These are phyloP conservation scores for Lasioglossum malachurum DNA, from an alignment of 2,888 invertebrate genomes.

Conservation along the genomic window DNA sequence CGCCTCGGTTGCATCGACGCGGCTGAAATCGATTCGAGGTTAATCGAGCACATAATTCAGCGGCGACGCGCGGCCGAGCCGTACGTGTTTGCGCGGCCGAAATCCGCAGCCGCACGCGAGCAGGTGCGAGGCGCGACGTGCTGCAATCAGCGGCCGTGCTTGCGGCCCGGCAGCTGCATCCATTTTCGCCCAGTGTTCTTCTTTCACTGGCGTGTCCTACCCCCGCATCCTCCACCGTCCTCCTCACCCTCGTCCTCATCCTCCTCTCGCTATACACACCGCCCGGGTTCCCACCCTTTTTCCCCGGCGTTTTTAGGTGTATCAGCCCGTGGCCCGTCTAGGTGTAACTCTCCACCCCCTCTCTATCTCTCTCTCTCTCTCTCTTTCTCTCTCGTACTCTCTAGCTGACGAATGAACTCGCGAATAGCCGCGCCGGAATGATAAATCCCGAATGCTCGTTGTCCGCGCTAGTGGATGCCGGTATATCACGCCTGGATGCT, in stretches of 20 bases:
- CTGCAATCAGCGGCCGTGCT: slow-evolving; percentile 54
- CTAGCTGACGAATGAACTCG: slow-evolving; percentile 54
- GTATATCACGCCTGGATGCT: slow-evolving; percentile 6
- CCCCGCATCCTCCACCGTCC: background rate
- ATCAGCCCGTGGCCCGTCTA: slow-evolving; percentile 11
- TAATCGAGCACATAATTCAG: slow-evolving; percentile 72
- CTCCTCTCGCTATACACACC: background rate
- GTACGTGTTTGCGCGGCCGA: slow-evolving; percentile 52
- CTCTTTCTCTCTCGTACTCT: background rate
- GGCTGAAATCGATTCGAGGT: slow-evolving; percentile 68
- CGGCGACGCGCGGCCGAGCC: slow-evolving; percentile 34
- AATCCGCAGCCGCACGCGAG: slow-evolving; percentile 60
- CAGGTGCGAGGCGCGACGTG: slow-evolving; percentile 45
- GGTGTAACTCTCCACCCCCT: slow-evolving; percentile 26
- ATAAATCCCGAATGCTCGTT: slow-evolving; percentile 42
- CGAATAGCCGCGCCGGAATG: slow-evolving; percentile 30
- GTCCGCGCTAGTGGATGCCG: slow-evolving; percentile 17
- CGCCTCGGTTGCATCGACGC: slow-evolving; percentile 38
- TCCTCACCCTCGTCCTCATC: background rate
- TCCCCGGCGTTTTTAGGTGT: slow-evolving; percentile 8
- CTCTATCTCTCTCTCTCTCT: background rate
- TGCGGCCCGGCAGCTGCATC: slow-evolving; percentile 44
- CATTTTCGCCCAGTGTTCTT: slow-evolving; percentile 44
- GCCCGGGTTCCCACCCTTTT: slow-evolving; percentile 3
- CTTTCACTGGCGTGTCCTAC: slow-evolving; percentile 18